Evolutionary conservation across 2,113 vertebrate species (phyloP), one percentile per base, ranked within the genome.

Genomic region (Eulacestoma nigropectus): DNA sequence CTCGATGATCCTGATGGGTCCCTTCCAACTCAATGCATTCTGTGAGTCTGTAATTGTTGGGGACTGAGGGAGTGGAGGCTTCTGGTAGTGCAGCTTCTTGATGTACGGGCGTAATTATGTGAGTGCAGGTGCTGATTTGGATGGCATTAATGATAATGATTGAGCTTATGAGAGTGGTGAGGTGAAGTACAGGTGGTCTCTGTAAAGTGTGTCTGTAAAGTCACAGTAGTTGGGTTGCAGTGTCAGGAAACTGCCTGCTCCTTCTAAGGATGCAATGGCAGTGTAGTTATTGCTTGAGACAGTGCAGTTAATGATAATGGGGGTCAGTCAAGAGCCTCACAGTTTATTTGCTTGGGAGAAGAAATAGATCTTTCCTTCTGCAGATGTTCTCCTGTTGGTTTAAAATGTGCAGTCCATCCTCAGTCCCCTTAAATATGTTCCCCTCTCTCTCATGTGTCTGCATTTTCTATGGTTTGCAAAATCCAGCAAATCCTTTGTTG

Each of bases 41-140:
- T 67, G 13, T 59, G 46, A 52, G 19, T 39, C 37, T 44, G 0
- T 74, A 16, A 39, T 3, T 46, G 13, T 3, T 18, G 37, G 15
- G 25, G 13, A 8, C 30, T 26, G 52, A 32, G 35, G 23, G 53
- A 55, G 26, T 1, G 2, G 21, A 74, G 22, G 39, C 10, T 53
- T 7, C 50, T 42, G 35, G 3, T 29, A 23, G 17, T 10, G 49
- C 53, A 57, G 23, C 39, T 68, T 56, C 16, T 62, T 4, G 5
- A 13, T 53, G 2, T 9, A 14, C 0, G 2, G 32, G 21, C 21
- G 2, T 32, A 9, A 7, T 5, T 46, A 9, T 6, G 7, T 35
- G 82, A 37, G 41, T 25, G 64, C 25, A 32, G 21, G 29, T n/a
- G 37, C 44, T 56, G 33, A 5, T 64, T 57, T n/a, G 37, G 17